phyloP scores from a whole-genome alignment of 2,113 vertebrate genomes.

The Clarias magur region DNA sequence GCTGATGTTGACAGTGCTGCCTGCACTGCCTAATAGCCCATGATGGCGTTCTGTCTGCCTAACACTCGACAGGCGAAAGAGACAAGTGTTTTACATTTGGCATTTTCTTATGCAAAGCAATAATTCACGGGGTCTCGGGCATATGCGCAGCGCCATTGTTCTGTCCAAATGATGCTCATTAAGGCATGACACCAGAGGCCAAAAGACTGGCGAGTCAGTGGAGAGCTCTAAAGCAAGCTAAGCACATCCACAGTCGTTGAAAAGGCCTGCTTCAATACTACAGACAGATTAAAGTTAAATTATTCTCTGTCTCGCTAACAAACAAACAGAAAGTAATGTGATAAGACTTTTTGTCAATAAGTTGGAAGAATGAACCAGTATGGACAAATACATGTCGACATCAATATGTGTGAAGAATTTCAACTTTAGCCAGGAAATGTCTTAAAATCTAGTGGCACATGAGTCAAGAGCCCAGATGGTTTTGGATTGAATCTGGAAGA shows the following conservation, averaged over 20 bases:
- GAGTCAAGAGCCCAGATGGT: background rate
- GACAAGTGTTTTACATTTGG: slow-evolving; percentile 60
- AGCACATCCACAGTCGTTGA: slow-evolving; percentile 57
- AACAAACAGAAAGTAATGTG: slow-evolving; percentile 25
- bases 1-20: slow-evolving; percentile 50
- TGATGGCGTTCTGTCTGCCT: slow-evolving; percentile 52
- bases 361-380: background rate
- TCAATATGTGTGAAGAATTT: background rate
- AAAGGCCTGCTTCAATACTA: slow-evolving; percentile 11
- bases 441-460: background rate
- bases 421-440: background rate
- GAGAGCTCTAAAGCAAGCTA: slow-evolving; percentile 54
- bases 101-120: slow-evolving; percentile 65
- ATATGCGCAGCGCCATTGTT: slow-evolving; percentile 67
- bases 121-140: slow-evolving; percentile 66
- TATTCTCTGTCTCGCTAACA: slow-evolving; percentile 17
- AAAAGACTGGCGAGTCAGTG: slow-evolving; percentile 66
- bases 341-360: slow-evolving; percentile 7
- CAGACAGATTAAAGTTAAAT: slow-evolving; percentile 10
- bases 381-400: background rate
- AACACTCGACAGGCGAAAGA: slow-evolving; percentile 44
- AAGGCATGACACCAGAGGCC: slow-evolving; percentile 71
- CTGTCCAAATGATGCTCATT: slow-evolving; percentile 71
- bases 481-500: slow-evolving; percentile 5
- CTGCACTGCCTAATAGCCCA: slow-evolving; percentile 52